phyloP scores from a whole-genome alignment of 2,113 vertebrate genomes.

The Gobius niger region DNA sequence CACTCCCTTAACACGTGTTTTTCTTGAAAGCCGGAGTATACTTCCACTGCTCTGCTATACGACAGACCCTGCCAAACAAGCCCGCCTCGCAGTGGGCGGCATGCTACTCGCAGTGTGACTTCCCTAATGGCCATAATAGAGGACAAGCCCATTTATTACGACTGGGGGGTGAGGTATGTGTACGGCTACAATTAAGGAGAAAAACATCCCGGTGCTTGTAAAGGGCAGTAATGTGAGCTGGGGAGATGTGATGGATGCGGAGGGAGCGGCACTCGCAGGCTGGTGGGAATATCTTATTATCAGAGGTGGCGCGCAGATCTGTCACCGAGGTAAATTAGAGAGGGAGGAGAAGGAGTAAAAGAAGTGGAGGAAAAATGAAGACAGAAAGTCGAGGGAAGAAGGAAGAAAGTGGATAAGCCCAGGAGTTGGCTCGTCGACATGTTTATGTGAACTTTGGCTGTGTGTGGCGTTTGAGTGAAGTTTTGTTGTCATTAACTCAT shows the following conservation, averaged over 20 bases:
- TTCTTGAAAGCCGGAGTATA: conserved; percentile 41
- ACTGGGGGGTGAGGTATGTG: conserved; percentile 63
- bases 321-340: conserved; percentile 76
- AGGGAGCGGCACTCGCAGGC: conserved; percentile 69
- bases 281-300: conserved; percentile 77
- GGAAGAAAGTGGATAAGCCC: conserved; percentile 10
- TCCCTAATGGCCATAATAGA: conserved; percentile 74
- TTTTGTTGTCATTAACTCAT: background rate
- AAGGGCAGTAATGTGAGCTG: conserved; percentile 75
- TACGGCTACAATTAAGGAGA: conserved; percentile 77
- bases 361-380: conserved; percentile 15
- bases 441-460: background rate
- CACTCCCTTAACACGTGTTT: conserved; percentile 56
- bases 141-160: conserved; percentile 77
- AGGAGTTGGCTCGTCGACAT: background rate
- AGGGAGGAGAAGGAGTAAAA: conserved; percentile 27
- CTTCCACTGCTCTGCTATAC: conserved; percentile 44
- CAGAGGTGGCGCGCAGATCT: conserved; percentile 69
- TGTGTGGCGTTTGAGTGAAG: background rate
- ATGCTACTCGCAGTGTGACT: conserved; percentile 65
- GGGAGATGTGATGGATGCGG: conserved; percentile 72
- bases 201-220: conserved; percentile 73
- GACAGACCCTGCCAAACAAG: conserved; percentile 51
- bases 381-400: conserved; percentile 10
- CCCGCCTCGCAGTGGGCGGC: conserved; percentile 61